Evolutionary conservation across 2,113 vertebrate species (phyloP), one percentile per base, ranked within the genome.

Genomic region (Grallaria varia): DNA sequence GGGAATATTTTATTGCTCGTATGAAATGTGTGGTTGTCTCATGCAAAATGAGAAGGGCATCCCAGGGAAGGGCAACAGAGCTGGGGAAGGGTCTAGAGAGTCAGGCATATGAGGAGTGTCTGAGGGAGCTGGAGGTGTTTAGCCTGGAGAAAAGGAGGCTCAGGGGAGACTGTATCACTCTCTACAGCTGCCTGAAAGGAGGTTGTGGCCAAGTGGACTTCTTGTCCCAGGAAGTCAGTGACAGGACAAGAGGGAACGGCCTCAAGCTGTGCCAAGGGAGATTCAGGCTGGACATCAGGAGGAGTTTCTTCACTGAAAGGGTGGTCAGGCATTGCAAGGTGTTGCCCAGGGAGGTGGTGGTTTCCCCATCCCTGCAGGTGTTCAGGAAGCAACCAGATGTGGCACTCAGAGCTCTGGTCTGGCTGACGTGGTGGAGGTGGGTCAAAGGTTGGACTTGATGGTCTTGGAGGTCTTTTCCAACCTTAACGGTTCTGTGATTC

Each of bases 61-160:
- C 60, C 33, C 23, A 30, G 45, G 13, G 62, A 45, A 30, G 6
- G 7, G 20, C 33, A 59, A 21, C 0, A 0, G 6, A 75, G 5
- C 4, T 75, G 33, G 23, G 20, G 23, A 89, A 44, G n/a, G 10
- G 4, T 12, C 24, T 22, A 18, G 53, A 45, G 24, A 39, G 10
- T 3, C 30, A 68, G 2, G 30, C 23, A 12, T 9, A 8, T 10
- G 12, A n/a, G 11, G 44, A 74, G 27, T 20, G 19, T 18, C 37
- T 45, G 44, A 45, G 13, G 8, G 8, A n/a, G 12, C 27, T 59
- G 19, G 27, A 6, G 9, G 4, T 9, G 19, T 16, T 25, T 11
- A 45, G 4, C 12, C 52, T 52, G 44, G 52, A 74, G 45, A 45
- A 59, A 60, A 53, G 4, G 28, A 53, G 20, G 18, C 19, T 60